Percentiles rank a stretch among this genome's conserved stretches.
phyloP scores from a whole-genome alignment of 2,797 vertebrate species.

The Cetoscarus ocellatus region DNA sequence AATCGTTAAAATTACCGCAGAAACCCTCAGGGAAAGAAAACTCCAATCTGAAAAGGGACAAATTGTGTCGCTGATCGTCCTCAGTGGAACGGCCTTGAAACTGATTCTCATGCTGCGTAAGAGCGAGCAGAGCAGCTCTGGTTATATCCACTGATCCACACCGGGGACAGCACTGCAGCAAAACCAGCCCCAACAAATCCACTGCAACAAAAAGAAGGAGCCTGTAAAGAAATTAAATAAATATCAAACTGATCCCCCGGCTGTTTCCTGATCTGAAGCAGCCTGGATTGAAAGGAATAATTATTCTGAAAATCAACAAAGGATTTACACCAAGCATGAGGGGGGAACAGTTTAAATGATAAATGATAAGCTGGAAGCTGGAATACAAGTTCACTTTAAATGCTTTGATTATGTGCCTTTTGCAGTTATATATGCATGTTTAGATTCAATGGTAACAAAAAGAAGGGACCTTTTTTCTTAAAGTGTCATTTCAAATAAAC shows the following conservation, averaged over 20 bases:
- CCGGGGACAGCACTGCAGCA: conserved; percentile 44
- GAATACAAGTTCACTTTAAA: conserved; percentile 1
- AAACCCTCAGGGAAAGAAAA: conserved; percentile 37
- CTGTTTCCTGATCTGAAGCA: conserved; percentile 26
- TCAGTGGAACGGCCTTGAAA: conserved; percentile 53
- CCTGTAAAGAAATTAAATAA: conserved; percentile 34
- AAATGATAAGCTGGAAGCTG: conserved; percentile 1
- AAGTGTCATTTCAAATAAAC: too few species aligned
- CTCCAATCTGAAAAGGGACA: conserved; percentile 17
- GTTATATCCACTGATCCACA: conserved; percentile 46
- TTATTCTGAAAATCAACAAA: conserved; percentile 26
- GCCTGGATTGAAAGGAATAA: conserved; percentile 29
- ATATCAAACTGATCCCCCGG: conserved; percentile 30
- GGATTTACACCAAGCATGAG: conserved; percentile 12
- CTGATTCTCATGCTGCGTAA: not conserved
- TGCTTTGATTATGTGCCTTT: not conserved
- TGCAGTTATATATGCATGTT: conserved; percentile 6
- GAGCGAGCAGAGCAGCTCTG: conserved; percentile 18
- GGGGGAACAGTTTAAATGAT: conserved; percentile 4
- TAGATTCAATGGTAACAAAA: not conserved
- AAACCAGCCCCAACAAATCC: conserved; percentile 43
- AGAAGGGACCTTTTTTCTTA: too few species aligned
- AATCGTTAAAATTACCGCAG: not conserved
- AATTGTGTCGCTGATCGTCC: conserved; percentile 35
- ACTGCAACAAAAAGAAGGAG: conserved; percentile 12